These are phyloP conservation scores for Neoitamus cyanurus DNA, from an alignment of 2,888 invertebrate species.

Conservation along the genomic window DNA sequence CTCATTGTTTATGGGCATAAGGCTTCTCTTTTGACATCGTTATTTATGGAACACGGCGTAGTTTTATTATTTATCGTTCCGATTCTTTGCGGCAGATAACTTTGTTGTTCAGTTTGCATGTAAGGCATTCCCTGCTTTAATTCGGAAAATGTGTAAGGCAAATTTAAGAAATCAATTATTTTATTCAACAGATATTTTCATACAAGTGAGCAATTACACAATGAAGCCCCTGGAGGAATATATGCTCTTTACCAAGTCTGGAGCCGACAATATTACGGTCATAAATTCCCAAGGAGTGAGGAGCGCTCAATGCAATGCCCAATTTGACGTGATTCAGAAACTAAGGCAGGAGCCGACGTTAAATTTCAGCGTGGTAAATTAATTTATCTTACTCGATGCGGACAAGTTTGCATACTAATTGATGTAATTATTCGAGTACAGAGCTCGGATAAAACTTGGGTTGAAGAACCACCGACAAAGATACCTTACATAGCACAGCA, in stretches of 20 bases:
- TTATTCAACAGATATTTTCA: conserved; percentile 77
- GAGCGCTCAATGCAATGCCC: conserved; percentile 85
- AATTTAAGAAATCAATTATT: not conserved
- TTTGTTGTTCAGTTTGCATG: not conserved
- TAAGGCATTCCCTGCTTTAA: not conserved
- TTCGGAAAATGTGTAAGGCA: not conserved
- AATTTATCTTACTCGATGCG: conserved; percentile 13
- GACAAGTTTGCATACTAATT: conserved; percentile 9
- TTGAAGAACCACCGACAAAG: conserved; percentile 83
- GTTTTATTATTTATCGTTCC: conserved; percentile 41
- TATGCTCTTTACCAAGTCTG: conserved; percentile 88
- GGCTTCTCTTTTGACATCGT: conserved; percentile 46
- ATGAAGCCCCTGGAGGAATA: conserved; percentile 93
- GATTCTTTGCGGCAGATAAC: not conserved
- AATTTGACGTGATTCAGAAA: conserved; percentile 75
- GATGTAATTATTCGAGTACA: conserved; percentile 59
- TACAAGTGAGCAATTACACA: conserved; percentile 81
- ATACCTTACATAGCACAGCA: conserved; percentile 80
- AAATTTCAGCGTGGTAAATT: conserved; percentile 71
- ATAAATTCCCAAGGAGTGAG: conserved; percentile 87
- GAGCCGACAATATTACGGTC: conserved; percentile 86
- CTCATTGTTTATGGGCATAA: conserved; percentile 33
- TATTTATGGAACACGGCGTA: conserved; percentile 47
- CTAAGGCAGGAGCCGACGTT: conserved; percentile 70
- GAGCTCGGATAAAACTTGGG: conserved; percentile 85